Conservation (phyloP, 2,888 invertebrate genomes). For the Melanotus villosus region DNA sequence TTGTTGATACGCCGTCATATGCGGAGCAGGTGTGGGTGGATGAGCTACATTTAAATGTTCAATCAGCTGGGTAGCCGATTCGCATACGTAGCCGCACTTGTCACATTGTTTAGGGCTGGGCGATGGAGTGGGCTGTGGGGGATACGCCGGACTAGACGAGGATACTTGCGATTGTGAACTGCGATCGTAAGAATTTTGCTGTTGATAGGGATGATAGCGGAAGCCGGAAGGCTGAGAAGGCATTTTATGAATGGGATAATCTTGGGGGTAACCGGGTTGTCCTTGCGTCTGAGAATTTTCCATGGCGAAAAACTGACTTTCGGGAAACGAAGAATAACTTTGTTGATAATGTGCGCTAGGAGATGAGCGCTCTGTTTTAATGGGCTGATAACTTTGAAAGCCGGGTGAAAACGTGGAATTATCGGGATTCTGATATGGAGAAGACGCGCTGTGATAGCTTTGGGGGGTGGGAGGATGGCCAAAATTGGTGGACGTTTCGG, state of each 20-base stretch:
- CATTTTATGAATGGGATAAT: constrained; percentile 61
- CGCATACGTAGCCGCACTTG: constrained; percentile 86
- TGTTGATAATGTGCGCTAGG: constrained; percentile 61
- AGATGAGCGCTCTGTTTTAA: constrained; percentile 69
- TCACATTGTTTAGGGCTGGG: constrained; percentile 85
- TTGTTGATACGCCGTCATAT: constrained; percentile 70
- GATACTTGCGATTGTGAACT: constrained; percentile 59
- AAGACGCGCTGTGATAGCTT: constrained; percentile 78
- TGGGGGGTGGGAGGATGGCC: constrained; percentile 77
- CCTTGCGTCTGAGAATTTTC: constrained; percentile 57
- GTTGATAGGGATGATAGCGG: constrained; percentile 68
- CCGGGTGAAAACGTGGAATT: constrained; percentile 73
- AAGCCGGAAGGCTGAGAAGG: constrained; percentile 57
- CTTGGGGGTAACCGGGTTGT: constrained; percentile 62
- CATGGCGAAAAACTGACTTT: constrained; percentile 60
- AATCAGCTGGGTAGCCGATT: constrained; percentile 80
- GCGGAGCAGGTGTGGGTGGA: constrained; percentile 67
- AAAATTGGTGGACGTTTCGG: constrained; percentile 73
- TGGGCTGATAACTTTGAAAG: constrained; percentile 62
- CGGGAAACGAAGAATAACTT: constrained; percentile 54
- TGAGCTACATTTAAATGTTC: constrained; percentile 84
- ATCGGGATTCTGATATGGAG: constrained; percentile 75
- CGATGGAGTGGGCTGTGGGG: constrained; percentile 79
- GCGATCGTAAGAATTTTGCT: constrained; percentile 60
- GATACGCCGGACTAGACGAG: constrained; percentile 71